phyloP scores from a whole-genome alignment of 2,888 invertebrate genomes.

The Drosophila leonis region DNA sequence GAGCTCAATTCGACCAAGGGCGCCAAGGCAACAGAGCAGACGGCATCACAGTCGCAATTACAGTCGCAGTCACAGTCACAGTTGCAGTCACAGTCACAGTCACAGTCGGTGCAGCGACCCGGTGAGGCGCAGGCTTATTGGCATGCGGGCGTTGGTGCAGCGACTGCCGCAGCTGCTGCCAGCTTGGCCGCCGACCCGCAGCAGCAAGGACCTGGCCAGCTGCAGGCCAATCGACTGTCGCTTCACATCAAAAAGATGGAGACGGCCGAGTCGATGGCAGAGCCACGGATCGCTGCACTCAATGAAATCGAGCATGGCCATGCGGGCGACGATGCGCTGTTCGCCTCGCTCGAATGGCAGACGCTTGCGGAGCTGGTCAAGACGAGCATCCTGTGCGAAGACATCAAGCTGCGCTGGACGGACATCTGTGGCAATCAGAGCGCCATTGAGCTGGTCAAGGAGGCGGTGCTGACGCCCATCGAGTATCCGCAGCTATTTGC shows the following conservation, averaged over 20 bases:
- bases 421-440: slow-evolving; percentile 92
- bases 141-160: slow-evolving; percentile 60
- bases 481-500: slow-evolving; percentile 91
- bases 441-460: slow-evolving; percentile 92
- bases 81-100: slow-evolving; percentile 5
- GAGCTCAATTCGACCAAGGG: slow-evolving; percentile 49
- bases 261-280: slow-evolving; percentile 31
- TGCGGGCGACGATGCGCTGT: slow-evolving; percentile 64
- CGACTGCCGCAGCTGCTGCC: slow-evolving; percentile 43
- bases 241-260: slow-evolving; percentile 74
- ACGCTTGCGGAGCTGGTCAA: slow-evolving; percentile 85
- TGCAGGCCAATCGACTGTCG: slow-evolving; percentile 58
- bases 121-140: slow-evolving; percentile 52
- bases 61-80: neutral
- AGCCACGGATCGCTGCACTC: slow-evolving; percentile 44
- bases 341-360: slow-evolving; percentile 78
- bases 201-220: slow-evolving; percentile 32
- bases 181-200: slow-evolving; percentile 29
- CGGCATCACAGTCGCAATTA: neutral
- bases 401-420: slow-evolving; percentile 91
- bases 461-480: slow-evolving; percentile 93
- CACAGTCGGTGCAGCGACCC: slow-evolving; percentile 1
- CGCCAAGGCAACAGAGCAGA: slow-evolving; percentile 1
- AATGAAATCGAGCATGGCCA: slow-evolving; percentile 76
- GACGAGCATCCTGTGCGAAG: slow-evolving; percentile 83